Evolutionary conservation across 1,140 invertebrate species (phyloP), one percentile per base, ranked within the genome.

Genomic region (Drosophila tropicalis): DNA sequence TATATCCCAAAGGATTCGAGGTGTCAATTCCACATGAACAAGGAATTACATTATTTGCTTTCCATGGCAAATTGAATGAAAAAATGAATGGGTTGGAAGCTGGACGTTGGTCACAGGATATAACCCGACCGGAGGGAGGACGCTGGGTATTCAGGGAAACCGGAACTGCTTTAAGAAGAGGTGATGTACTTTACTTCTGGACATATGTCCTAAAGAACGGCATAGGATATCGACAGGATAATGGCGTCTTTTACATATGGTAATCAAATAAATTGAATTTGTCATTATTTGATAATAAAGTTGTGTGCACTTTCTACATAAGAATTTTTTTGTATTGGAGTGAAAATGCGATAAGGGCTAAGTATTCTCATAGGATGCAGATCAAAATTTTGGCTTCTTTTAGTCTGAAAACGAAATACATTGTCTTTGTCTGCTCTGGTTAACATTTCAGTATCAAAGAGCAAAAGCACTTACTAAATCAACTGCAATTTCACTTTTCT

Each of bases 151-250:
- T 95, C 71, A 92, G 93, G 69, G 95, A 96, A 89, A 92, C 91
- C 22, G 92, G 89, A 13, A 94, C 94, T 0, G 90, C 92, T 68
- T 86, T 96, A 22, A 94, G 95, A 79, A 9, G 92, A 0, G 95
- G 95, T 0, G 96, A 96, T 78, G 94, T 93, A 9, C 91, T 96
- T 60, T 95, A 96, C 82, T 96, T 95, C 80, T 96, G 96, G 96
- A 93, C 95, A 1, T 96, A 95, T 67, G 95, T 96, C 0, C 93
- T 96, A 54, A 67, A 90, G 40, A 94, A 95, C 54, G 94, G 94
- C 0, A 76, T 95, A 40, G 94, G 94, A 0, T 95, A 95, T 80
- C 83, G 93, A 4, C 93, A 94, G 73, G 94, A 95, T 75, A 93
- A 95, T 84, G 94, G 94, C 25, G 91, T 82, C 7, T 94, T 25